A percentile compares a stretch with the other conserved stretches of the same genome.
These are phyloP conservation scores for Ichneumoninae sp. DNA, from an alignment of 2,888 invertebrate genomes.

Conservation along the genomic window DNA sequence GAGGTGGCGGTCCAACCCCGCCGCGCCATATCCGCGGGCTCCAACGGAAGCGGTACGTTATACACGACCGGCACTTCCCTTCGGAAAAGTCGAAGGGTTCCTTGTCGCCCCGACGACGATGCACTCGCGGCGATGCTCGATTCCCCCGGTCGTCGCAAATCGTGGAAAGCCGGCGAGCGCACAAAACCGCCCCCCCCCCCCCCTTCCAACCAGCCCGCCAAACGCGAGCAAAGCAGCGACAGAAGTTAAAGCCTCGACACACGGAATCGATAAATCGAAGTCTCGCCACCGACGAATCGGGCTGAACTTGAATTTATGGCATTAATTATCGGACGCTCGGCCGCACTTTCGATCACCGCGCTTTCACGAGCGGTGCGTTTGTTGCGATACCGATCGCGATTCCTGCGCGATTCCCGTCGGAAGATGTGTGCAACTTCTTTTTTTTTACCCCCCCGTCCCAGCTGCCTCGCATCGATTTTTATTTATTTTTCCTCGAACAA, in stretches of 20 bases:
- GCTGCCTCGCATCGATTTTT: background rate
- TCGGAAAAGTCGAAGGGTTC: constrained; percentile 49
- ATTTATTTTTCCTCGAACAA: background rate
- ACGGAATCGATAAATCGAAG: constrained; percentile 76
- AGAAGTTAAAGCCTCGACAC: constrained; percentile 32
- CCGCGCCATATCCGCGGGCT: constrained; percentile 46
- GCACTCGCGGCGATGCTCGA: constrained; percentile 9
- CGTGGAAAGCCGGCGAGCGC: constrained; percentile 31
- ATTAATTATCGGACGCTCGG: constrained; percentile 71
- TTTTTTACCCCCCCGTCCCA: background rate
- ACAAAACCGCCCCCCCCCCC: constrained; percentile 16
- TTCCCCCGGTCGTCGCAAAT: constrained; percentile 38
- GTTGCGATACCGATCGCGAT: background rate
- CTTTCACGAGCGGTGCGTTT: background rate
- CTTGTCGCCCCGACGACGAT: constrained; percentile 12
- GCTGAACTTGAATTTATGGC: constrained; percentile 73
- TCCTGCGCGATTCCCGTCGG: background rate
- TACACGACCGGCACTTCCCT: constrained; percentile 78
- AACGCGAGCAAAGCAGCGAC: constrained; percentile 25
- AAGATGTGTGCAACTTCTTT: background rate
- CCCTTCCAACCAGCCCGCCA: background rate
- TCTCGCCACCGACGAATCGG: constrained; percentile 66
- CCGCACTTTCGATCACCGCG: constrained; percentile 19
- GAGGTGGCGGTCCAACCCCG: constrained; percentile 31
- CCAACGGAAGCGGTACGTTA: constrained; percentile 80